These are phyloP conservation scores for Nephrotoma appendiculata DNA, from an alignment of 2,888 invertebrate species.

Conservation along the genomic window DNA sequence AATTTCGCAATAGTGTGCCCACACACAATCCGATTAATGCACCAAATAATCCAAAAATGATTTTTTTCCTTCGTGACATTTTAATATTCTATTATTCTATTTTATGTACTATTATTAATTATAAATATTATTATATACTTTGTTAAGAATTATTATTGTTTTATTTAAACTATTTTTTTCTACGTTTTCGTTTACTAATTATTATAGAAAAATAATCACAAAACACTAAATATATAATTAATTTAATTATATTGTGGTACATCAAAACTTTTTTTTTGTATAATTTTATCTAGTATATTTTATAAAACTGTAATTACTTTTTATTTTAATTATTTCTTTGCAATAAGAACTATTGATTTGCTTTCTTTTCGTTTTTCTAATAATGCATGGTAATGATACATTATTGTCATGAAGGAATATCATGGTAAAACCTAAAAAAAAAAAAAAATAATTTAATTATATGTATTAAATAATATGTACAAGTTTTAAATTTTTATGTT, in stretches of 20 bases:
- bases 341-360: constrained; percentile 3
- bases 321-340: constrained; percentile 4
- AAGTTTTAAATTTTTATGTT: not conserved
- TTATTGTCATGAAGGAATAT: constrained; percentile 2
- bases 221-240: not conserved
- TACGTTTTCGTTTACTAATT: not conserved
- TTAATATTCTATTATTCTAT: constrained; percentile 11
- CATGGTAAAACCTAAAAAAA: constrained; percentile 1
- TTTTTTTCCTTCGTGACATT: constrained; percentile 29
- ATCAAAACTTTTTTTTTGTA: not conserved
- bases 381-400: not conserved
- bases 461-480: not conserved
- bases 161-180: not conserved
- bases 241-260: not conserved
- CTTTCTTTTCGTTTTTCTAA: not conserved
- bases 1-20: constrained; percentile 31
- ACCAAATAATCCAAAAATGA: constrained; percentile 29
- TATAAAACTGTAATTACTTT: not conserved
- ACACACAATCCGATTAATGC: constrained; percentile 30
- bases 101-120: not conserved
- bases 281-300: not conserved
- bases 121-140: not conserved
- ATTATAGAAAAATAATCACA: not conserved
- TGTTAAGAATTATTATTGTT: not conserved
- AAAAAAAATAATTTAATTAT: not conserved